phyloP scores from a whole-genome alignment of 2,888 invertebrate species.

The Eupithecia vulgata region DNA sequence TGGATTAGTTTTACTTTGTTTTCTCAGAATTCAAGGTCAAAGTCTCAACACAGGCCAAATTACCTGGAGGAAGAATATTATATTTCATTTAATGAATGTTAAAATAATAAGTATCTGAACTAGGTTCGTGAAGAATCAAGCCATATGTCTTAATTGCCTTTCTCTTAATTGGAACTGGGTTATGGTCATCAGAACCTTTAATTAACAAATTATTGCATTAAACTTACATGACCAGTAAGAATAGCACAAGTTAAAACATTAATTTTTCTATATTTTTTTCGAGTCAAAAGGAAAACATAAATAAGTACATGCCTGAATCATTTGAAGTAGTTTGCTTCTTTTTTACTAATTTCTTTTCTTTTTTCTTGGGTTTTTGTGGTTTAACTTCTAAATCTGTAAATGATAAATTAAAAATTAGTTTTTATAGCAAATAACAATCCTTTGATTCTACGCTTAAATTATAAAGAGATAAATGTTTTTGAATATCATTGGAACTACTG shows the following conservation, averaged over 20 bases:
- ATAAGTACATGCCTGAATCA: constrained; percentile 1
- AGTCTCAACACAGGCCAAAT: neutral
- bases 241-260: too few relatives aligned
- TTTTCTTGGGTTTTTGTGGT: neutral
- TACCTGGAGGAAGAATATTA: neutral
- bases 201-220: neutral
- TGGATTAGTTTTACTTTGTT: neutral
- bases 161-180: neutral
- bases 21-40: neutral
- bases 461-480: neutral
- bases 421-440: too few relatives aligned
- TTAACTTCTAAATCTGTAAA: neutral
- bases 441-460: too few relatives aligned
- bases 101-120: neutral
- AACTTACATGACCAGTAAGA: neutral
- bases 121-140: neutral
- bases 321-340: neutral
- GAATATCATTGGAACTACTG: neutral
- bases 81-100: neutral
- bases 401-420: neutral
- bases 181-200: neutral
- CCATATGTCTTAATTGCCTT: neutral
- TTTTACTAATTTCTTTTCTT: neutral
- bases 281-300: neutral
- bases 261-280: too few relatives aligned